Base-by-base conservation (phyloP, 2,113 vertebrate genomes). In the Uria lomvia region DNA sequence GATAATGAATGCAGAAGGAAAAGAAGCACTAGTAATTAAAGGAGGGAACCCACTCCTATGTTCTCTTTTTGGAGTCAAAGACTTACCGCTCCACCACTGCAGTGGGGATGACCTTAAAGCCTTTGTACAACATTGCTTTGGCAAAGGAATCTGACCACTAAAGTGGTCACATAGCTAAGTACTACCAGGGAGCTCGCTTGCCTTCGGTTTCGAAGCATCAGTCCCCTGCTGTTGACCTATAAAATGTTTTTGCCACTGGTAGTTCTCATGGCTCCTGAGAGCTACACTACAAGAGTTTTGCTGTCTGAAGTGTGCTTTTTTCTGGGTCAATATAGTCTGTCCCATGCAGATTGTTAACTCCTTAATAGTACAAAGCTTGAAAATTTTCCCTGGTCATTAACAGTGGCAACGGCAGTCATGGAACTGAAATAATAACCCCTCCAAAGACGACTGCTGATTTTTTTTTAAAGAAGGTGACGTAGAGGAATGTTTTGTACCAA, bases 401-500 rank as follows among this genome's bases (percentile, higher is more conserved):
- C 23, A 86, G 16, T 26, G 62, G n/a, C 88, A 75, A 67, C 5
- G 60, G 55, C 29, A 63, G 14, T 19, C 55, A 74, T 20, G 68
- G 53, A 97, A 89, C 26, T 32, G 91, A 88, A 97, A 95, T 40
- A 97, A 94, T n/a, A 96, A 94, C 32, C 74, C 52, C 93, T 97
- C 59, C 95, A 97, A 97, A 96, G 94, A 97, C 86, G 84, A 87
- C 53, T 89, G 84, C 77, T 52, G 73, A 15, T 91, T 95, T 96
- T 82, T 90, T 68, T 84, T 95, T 84, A 92, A 84, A 81, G 75
- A 91, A 94, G 72, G 84, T 98, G 97, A 98, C 92, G 90, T 83
- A 97, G 86, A 92, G 95, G 94, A 97, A 98, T 94, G 92, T 97
- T 97, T 97, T 98, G 97, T 96, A 92, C 96, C 93, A 95, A 96